Evolutionary conservation across 1,140 invertebrate genomes (phyloP).

Genomic region (Caenorhabditis brenneri): DNA sequence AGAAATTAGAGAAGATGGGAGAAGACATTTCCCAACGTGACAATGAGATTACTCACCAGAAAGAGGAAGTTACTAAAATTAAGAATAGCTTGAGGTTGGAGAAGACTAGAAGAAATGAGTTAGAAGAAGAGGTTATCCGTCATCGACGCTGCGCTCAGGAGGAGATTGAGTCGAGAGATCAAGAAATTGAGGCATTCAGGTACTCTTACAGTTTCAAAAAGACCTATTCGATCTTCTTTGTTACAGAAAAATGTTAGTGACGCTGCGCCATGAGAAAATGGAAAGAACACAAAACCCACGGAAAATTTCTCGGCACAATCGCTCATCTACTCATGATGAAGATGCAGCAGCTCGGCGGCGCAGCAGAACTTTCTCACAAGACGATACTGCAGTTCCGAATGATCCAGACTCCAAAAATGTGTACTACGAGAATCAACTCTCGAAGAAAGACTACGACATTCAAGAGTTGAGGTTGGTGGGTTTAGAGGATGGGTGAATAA

Average conservation of each 20-base stretch:
- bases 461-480: not conserved
- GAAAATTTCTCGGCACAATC: conserved; percentile 3
- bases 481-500: no score
- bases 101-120: not conserved
- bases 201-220: not conserved
- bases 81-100: not conserved
- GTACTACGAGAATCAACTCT: conserved; percentile 24
- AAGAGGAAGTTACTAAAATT: conserved; percentile 14
- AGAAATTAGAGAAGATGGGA: not conserved
- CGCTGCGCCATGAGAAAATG: conserved; percentile 1
- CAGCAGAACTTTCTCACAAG: conserved; percentile 26
- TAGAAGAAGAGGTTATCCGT: conserved; percentile 10
- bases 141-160: not conserved
- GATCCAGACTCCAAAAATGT: conserved; percentile 28
- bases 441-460: conserved; percentile 12
- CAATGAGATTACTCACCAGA: not conserved
- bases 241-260: conserved; percentile 30
- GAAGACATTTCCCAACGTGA: not conserved
- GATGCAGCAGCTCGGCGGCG: not conserved
- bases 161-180: conserved; percentile 18
- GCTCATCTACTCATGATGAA: conserved; percentile 8
- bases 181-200: conserved; percentile 27
- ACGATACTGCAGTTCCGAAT: not conserved
- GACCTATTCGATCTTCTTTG: no score
- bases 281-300: not conserved